Evolutionary conservation across 2,888 invertebrate species (phyloP).

Genomic region (Drosophila lacicola): DNA sequence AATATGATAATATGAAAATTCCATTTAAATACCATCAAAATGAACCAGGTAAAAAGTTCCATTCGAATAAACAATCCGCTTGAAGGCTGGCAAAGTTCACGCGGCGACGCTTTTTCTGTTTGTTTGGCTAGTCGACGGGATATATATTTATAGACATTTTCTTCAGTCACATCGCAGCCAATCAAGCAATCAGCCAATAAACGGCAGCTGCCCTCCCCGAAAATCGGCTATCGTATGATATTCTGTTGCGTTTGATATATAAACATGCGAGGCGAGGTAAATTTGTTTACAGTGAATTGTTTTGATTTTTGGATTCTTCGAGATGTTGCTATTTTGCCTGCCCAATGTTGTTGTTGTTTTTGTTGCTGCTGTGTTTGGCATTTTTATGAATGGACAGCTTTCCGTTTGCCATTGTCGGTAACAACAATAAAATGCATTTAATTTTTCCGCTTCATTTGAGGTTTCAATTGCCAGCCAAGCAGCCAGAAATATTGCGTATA

Average conservation of each 20-base stretch:
- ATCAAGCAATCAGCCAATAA: conserved; percentile 31
- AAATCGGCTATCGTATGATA: conserved; percentile 7
- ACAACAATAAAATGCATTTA: conserved; percentile 46
- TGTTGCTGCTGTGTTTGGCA: conserved; percentile 50
- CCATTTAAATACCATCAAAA: conserved; percentile 10
- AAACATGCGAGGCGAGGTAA: conserved; percentile 56
- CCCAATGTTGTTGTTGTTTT: conserved; percentile 16
- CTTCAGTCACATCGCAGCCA: conserved; percentile 37
- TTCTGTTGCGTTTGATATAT: conserved; percentile 55
- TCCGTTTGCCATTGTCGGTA: conserved; percentile 47
- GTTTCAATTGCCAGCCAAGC: conserved; percentile 50
- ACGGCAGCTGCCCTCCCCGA: conserved; percentile 5
- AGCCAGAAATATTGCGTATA: conserved; percentile 46
- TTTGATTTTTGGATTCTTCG: conserved; percentile 51
- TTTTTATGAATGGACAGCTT: conserved; percentile 67
- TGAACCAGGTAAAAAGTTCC: conserved; percentile 9
- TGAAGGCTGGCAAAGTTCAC: not conserved
- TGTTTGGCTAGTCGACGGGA: conserved; percentile 24
- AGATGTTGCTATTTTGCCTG: conserved; percentile 21
- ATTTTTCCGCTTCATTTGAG: conserved; percentile 67
- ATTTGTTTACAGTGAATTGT: conserved; percentile 70
- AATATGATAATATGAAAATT: not conserved
- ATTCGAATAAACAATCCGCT: conserved; percentile 5
- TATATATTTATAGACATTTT: conserved; percentile 53
- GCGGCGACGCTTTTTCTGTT: conserved; percentile 26